A percentile compares a stretch with the other conserved stretches of the same genome.
Conservation (phyloP, 1,140 invertebrate genomes). For the Conopomorpha cramerella region DNA sequence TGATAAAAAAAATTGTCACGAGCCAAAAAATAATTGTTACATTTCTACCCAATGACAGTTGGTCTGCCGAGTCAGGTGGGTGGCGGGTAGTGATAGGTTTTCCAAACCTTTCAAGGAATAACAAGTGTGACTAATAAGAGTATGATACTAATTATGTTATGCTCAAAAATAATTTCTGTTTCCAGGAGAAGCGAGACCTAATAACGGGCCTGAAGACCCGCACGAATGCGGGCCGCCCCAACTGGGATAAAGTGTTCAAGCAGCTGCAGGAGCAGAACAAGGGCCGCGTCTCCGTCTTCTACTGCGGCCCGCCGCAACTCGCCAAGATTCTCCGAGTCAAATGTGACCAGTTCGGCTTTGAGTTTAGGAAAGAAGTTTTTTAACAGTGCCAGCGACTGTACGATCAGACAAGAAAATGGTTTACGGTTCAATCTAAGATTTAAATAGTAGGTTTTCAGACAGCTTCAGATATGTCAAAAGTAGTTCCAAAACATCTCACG, state of each 20-base stretch:
- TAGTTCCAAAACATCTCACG: too few relatives aligned
- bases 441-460: background rate
- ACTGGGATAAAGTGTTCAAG: conserved; percentile 94
- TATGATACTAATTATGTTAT: too few relatives aligned
- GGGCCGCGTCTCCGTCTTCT: conserved; percentile 94
- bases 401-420: too few relatives aligned
- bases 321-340: conserved; percentile 80
- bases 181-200: conserved; percentile 86
- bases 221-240: conserved; percentile 89
- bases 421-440: background rate
- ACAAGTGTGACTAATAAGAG: too few relatives aligned
- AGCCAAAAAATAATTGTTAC: too few relatives aligned
- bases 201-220: conserved; percentile 93
- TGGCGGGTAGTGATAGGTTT: too few relatives aligned
- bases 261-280: conserved; percentile 83
- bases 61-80: too few relatives aligned
- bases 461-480: too few relatives aligned
- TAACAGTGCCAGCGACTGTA: conserved; percentile 50
- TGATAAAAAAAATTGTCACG: too few relatives aligned
- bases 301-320: conserved; percentile 89
- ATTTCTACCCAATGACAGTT: too few relatives aligned
- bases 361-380: conserved; percentile 92
- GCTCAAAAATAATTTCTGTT: too few relatives aligned
- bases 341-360: conserved; percentile 89
- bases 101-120: too few relatives aligned